Percentiles rank a stretch among this genome's conserved stretches.
Evolutionary conservation across 2,797 vertebrate genomes (phyloP).

Genomic region (Choloepus didactylus): DNA sequence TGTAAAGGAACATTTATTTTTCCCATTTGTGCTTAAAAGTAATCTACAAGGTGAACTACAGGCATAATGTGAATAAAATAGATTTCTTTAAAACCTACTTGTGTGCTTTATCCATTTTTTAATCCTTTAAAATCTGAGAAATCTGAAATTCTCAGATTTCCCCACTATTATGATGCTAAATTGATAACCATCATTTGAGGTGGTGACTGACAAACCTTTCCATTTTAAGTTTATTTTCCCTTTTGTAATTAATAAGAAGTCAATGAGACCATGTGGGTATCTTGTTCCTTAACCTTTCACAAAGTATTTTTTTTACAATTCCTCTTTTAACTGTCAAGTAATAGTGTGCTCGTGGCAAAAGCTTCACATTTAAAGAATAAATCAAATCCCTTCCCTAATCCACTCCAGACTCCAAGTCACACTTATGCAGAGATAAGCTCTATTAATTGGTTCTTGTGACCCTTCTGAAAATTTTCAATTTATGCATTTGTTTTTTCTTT

Average conservation of each 20-base stretch:
- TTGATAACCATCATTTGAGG: background rate
- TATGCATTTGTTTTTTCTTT: background rate
- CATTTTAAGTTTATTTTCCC: background rate
- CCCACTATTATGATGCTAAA: background rate
- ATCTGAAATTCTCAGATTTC: background rate
- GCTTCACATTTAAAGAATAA: constrained; percentile 11
- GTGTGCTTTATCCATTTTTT: background rate
- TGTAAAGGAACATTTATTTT: background rate
- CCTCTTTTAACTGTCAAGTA: constrained; percentile 9
- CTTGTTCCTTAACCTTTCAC: background rate
- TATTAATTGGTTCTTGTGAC: background rate
- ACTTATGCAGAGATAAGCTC: background rate
- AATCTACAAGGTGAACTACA: background rate
- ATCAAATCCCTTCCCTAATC: background rate
- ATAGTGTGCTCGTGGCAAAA: background rate
- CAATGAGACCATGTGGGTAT: background rate
- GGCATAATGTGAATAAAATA: background rate
- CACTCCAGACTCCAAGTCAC: background rate
- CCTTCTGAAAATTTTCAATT: constrained; percentile 24
- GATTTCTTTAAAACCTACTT: constrained; percentile 9
- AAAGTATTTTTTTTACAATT: background rate
- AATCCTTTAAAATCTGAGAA: background rate
- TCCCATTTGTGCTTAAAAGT: background rate
- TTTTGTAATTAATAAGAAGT: constrained; percentile 42
- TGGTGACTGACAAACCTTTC: background rate